Evolutionary conservation across 37 sponge, comb jelly and placozoan genomes (phyloP).

Genomic region (Bolinopsis microptera): DNA sequence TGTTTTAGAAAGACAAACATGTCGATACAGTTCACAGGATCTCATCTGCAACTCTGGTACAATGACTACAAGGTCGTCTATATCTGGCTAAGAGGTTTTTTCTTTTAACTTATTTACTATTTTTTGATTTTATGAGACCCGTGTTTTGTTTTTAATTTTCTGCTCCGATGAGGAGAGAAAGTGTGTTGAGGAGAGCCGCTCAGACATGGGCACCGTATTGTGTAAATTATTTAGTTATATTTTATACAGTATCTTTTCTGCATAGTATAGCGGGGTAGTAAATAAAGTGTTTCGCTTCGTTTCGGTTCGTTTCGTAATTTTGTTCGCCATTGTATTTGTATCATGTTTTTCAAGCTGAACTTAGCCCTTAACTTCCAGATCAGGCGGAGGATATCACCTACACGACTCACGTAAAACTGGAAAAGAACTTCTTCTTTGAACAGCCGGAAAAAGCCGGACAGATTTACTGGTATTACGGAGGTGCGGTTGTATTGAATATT

Average conservation of each 20-base stretch:
- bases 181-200: too few species aligned
- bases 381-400: slow-evolving; percentile 57
- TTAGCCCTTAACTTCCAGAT: neutral
- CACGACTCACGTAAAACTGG: slow-evolving; percentile 50
- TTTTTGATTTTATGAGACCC: neutral
- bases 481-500: too few species aligned
- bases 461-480: slow-evolving; percentile 66
- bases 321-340: too few species aligned
- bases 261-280: too few species aligned
- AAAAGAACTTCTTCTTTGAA: slow-evolving; percentile 9
- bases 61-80: slow-evolving; percentile 56
- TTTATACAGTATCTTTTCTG: too few species aligned
- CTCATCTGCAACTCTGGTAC: neutral
- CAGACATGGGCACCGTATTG: too few species aligned
- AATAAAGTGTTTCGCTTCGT: too few species aligned
- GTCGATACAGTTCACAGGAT: slow-evolving; percentile 53
- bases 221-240: too few species aligned
- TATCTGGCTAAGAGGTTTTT: slow-evolving; percentile 55
- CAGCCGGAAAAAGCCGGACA: neutral
- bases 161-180: too few species aligned
- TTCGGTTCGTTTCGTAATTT: too few species aligned
- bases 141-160: too few species aligned
- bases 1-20: slow-evolving; percentile 31
- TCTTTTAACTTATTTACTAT: neutral
- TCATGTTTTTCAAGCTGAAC: too few species aligned